phyloP scores from a whole-genome alignment of 2,113 vertebrate species.

The Australoheros scitulus region DNA sequence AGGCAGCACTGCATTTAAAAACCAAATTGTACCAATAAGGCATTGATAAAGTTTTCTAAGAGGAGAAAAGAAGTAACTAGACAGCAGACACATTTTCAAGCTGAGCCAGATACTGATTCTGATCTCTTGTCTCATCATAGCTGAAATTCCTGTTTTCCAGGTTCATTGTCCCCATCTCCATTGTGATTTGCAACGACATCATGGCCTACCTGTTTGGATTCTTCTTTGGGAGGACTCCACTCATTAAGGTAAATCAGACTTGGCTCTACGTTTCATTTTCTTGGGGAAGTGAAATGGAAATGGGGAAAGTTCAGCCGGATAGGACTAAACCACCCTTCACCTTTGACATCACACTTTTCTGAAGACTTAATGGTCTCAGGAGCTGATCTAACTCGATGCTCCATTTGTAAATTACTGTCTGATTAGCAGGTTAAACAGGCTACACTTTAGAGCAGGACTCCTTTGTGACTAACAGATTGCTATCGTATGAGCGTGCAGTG shows the following conservation, averaged over 20 bases:
- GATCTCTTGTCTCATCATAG: not conserved
- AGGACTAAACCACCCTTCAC: too few relatives aligned
- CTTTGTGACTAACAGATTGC: too few relatives aligned
- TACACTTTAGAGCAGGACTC: too few relatives aligned
- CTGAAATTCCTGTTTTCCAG: constrained; percentile 66
- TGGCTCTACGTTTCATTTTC: not conserved
- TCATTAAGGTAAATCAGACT: constrained; percentile 88
- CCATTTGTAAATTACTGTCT: too few relatives aligned
- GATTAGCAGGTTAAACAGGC: too few relatives aligned
- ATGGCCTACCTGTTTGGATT: constrained; percentile 97
- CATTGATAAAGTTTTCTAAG: not conserved
- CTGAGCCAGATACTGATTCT: not conserved
- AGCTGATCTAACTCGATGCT: too few relatives aligned
- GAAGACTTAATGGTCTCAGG: too few relatives aligned
- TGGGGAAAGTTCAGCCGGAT: too few relatives aligned
- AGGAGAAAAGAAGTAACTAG: not conserved
- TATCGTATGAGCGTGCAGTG: too few relatives aligned
- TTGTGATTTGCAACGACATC: constrained; percentile 98
- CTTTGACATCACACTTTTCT: too few relatives aligned
- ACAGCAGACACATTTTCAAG: not conserved
- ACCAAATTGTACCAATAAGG: not conserved
- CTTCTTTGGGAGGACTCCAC: constrained; percentile 96
- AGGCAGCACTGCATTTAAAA: not conserved
- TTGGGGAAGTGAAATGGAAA: too few relatives aligned
- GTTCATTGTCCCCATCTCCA: constrained; percentile 97